Conservation (phyloP, 2,797 vertebrate genomes). For the Poeciliopsis paucimaculata region DNA sequence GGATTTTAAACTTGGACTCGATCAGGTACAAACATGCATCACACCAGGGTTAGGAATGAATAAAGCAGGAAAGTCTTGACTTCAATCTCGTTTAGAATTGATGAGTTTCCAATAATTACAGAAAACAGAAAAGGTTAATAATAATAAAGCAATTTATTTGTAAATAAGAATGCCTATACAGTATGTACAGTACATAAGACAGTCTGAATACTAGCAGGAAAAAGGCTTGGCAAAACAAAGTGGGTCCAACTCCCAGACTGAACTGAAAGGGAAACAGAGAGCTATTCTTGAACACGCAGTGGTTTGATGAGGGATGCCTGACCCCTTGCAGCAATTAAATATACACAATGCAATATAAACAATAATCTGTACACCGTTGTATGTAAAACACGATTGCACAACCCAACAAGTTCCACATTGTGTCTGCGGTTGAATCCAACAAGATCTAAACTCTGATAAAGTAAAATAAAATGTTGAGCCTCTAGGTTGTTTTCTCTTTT, state of each 20-base stretch:
- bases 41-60: background rate
- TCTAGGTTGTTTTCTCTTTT: constrained; percentile 17
- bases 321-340: constrained; percentile 74
- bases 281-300: constrained; percentile 64
- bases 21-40: background rate
- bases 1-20: background rate
- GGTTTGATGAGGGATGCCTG: constrained; percentile 73
- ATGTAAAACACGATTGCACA: constrained; percentile 80
- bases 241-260: constrained; percentile 71
- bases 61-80: background rate
- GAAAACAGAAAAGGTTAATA: constrained; percentile 43
- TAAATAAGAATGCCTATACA: constrained; percentile 83
- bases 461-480: constrained; percentile 61
- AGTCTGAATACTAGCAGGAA: constrained; percentile 73
- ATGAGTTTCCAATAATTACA: background rate
- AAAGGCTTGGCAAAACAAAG: constrained; percentile 68
- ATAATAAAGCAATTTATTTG: constrained; percentile 82
- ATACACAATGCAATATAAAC: constrained; percentile 76
- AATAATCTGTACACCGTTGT: constrained; percentile 74
- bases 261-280: constrained; percentile 67
- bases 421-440: constrained; percentile 67
- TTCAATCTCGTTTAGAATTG: background rate
- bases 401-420: constrained; percentile 77
- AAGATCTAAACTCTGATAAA: constrained; percentile 59
- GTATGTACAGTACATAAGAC: constrained; percentile 79